Base-by-base conservation (phyloP, 2,797 vertebrate genomes). In the Clarias laeviceps region DNA sequence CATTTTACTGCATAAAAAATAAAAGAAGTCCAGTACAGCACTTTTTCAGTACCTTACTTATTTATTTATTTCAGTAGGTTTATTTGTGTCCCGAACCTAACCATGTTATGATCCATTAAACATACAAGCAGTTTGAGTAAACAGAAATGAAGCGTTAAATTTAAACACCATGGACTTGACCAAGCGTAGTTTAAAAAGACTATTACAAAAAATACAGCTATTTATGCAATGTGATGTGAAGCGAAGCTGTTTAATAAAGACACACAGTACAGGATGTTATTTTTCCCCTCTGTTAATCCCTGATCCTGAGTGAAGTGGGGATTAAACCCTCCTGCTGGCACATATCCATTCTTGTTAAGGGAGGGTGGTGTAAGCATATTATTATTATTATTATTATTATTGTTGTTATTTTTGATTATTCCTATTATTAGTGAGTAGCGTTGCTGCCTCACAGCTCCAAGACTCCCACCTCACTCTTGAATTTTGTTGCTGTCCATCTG, bases 261-360 rank as follows among this genome's bases (percentile, higher is more conserved):
- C 88, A 6, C 37, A 87, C 79, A 89, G 90, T 92, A 92, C 88
- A 91, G 90, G 84, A 88, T 87, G 90, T 92, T 93, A 66, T 92
- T 88, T 89, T 88, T 27, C 24, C 84, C 89, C 86, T 88, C 85
- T 88, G n/a, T 80, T 95, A 95, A 95, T 95, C 94, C 94, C 85
- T 91, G 92, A 94, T 59, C 77, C 90, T 94, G 92, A 94, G n/a
- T 50, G n/a, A 80, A 15, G 37, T 50, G n/a, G 29, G 45, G 40
- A 81, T 81, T 81, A 68, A 81, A 56, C 27, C 27, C 18, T 37
- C 80, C 27, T 81, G 80, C 80, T 32, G 40, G 14, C 24, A 80
- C 24, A 65, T 40, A 3, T 45, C 76, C 14, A 79, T 62, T 24
- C 57, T 61, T 62, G 11, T 79, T 37, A 22, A 61, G 34, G 12